A percentile compares a stretch with the other conserved stretches of the same genome.
Evolutionary conservation across 2,113 vertebrate genomes (phyloP).

Genomic region (Vimba vimba): DNA sequence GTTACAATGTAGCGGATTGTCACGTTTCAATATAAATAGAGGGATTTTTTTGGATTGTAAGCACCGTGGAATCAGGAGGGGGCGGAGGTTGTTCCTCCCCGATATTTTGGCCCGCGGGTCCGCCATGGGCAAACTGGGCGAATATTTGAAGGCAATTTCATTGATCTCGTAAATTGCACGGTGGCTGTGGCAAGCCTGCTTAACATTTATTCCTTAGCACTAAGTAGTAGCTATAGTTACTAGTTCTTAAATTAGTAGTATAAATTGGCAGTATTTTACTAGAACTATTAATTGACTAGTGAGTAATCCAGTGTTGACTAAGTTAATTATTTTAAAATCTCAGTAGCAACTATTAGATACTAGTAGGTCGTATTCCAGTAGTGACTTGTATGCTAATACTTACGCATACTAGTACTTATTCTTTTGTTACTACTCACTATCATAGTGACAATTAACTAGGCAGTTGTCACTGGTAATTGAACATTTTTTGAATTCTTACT

Average conservation of each 20-base stretch:
- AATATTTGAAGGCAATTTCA: neutral
- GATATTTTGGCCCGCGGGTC: conserved; percentile 28
- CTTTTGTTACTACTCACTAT: neutral
- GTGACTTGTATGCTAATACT: neutral
- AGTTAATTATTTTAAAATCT: too few species aligned
- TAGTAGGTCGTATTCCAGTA: neutral
- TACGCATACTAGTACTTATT: neutral
- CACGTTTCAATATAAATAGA: neutral
- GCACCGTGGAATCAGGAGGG: neutral
- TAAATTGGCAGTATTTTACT: neutral
- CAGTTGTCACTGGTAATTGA: neutral
- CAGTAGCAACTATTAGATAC: too few species aligned
- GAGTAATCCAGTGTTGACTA: neutral
- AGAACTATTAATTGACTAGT: neutral
- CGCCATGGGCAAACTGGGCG: neutral
- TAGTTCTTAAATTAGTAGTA: neutral
- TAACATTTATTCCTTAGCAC: neutral
- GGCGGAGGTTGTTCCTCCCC: conserved; percentile 16
- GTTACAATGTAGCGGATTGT: neutral
- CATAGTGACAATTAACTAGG: neutral
- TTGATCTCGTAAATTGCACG: conserved; percentile 31
- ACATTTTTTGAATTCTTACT: neutral
- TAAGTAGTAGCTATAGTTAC: neutral
- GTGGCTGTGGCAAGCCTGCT: neutral
- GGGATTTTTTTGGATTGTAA: neutral